A percentile compares a stretch with the other conserved stretches of the same genome.
Conservation (phyloP, 2,797 vertebrate species). For the Anguilla marmorata region DNA sequence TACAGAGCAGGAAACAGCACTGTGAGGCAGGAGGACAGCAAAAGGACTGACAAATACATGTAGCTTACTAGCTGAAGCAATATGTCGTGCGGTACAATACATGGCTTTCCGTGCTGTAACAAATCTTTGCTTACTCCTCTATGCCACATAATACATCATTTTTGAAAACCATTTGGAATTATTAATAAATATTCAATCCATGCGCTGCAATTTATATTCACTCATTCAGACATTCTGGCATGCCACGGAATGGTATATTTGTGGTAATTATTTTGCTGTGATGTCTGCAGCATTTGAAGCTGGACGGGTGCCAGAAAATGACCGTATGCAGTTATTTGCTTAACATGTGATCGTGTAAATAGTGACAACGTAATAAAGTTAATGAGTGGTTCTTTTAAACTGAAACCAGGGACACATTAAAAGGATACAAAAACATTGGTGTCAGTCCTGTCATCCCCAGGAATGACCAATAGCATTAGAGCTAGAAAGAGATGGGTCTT, state of each 20-base stretch:
- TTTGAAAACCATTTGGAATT: not conserved
- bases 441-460: not conserved
- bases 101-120: not conserved
- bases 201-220: not conserved
- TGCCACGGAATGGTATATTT: not conserved
- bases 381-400: not conserved
- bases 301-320: not conserved
- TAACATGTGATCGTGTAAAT: not conserved
- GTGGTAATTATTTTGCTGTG: not conserved
- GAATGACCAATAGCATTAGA: not conserved
- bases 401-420: not conserved
- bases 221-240: not conserved
- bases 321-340: not conserved
- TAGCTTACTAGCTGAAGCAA: not conserved
- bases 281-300: not conserved
- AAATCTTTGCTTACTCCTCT: not conserved
- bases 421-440: not conserved
- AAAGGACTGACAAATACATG: constrained; percentile 7
- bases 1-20: constrained; percentile 29
- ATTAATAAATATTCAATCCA: not conserved
- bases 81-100: not conserved
- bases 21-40: constrained; percentile 10
- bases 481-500: not conserved
- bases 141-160: not conserved
- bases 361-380: not conserved